phyloP scores from a whole-genome alignment of 1,140 invertebrate species.

The Tetranychus cinnabarinus region DNA sequence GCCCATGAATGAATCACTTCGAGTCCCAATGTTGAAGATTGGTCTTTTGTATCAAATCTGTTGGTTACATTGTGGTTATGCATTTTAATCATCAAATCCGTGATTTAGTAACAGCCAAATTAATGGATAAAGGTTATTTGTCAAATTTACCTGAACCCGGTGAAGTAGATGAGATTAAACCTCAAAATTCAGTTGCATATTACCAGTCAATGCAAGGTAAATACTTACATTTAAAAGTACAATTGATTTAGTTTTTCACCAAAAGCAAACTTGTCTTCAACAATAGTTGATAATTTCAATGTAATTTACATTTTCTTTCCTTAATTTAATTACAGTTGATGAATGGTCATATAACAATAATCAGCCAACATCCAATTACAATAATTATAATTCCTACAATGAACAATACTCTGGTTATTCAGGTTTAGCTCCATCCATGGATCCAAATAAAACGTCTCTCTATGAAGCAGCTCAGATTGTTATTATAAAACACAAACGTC shows the following conservation, averaged over 20 bases:
- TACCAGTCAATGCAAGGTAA: background rate
- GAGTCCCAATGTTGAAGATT: background rate
- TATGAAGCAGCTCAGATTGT: slow-evolving; percentile 10
- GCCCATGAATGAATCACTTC: background rate
- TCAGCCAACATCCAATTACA: too few relatives aligned
- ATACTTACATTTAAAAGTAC: background rate
- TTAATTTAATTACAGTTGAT: too few relatives aligned
- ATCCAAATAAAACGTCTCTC: slow-evolving; percentile 1
- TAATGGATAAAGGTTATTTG: background rate
- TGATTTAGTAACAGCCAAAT: slow-evolving; percentile 3
- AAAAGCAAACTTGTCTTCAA: too few relatives aligned
- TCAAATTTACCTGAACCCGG: background rate
- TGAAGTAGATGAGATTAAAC: background rate
- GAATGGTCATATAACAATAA: too few relatives aligned
- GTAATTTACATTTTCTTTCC: too few relatives aligned
- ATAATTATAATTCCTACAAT: too few relatives aligned
- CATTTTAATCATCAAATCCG: slow-evolving; percentile 12
- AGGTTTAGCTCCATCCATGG: background rate
- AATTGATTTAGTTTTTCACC: too few relatives aligned
- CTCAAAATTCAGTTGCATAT: background rate
- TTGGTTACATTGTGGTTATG: slow-evolving; percentile 19
- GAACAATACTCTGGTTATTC: too few relatives aligned
- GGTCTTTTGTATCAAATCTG: slow-evolving; percentile 8
- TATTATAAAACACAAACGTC: slow-evolving; percentile 18
- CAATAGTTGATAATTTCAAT: too few relatives aligned